Evolutionary conservation across 2,888 invertebrate species (phyloP).

Genomic region (Cancer borealis): DNA sequence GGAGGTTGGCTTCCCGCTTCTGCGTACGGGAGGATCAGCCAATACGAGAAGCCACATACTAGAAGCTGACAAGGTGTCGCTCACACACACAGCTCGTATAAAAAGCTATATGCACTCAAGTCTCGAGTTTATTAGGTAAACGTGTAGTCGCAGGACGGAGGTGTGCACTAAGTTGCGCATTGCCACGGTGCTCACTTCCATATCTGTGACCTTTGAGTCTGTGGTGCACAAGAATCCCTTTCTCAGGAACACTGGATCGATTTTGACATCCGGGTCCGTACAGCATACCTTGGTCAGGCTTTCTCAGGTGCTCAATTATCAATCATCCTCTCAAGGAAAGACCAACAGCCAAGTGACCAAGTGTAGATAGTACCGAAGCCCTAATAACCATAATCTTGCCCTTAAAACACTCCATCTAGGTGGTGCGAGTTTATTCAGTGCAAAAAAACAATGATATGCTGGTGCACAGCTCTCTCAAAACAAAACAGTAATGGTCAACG

Average conservation of each 20-base stretch:
- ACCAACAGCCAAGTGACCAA: neutral
- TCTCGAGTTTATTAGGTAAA: neutral
- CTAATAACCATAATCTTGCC: neutral
- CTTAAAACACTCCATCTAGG: neutral
- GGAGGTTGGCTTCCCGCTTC: conserved; percentile 28
- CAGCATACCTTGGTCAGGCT: neutral
- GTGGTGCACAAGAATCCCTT: neutral
- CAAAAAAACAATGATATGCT: neutral
- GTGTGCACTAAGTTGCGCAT: neutral
- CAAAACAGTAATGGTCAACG: neutral
- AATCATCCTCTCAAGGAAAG: neutral
- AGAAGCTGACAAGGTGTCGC: neutral
- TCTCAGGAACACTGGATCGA: neutral
- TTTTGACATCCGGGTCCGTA: neutral
- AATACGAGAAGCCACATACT: neutral
- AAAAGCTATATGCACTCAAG: neutral
- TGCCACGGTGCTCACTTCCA: neutral
- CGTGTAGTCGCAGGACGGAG: neutral
- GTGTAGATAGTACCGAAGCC: neutral
- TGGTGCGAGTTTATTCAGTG: neutral
- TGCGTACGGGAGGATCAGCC: neutral
- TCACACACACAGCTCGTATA: neutral
- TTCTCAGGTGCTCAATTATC: neutral
- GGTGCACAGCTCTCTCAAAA: neutral
- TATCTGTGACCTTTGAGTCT: neutral